Base-by-base conservation (phyloP, 2,797 vertebrate species). In the Anguilla marmorata region DNA sequence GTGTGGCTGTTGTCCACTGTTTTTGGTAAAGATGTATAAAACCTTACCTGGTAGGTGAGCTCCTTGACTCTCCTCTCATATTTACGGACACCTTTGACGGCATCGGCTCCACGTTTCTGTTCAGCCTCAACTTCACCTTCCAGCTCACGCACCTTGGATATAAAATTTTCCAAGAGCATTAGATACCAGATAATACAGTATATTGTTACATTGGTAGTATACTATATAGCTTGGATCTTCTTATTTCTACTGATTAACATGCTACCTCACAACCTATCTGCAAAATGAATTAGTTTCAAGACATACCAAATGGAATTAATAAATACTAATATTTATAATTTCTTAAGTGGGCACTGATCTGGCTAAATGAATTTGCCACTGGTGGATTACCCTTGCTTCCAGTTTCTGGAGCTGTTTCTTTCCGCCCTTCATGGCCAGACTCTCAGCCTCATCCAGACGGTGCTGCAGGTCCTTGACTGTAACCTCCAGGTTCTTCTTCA, bases 401-500 rank as follows among this genome's bases (percentile, higher is more conserved):
- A 96, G 91, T 76, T 95, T 96, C 92, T 96, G 95, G 88, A 96
- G 93, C 87, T 96, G 95, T 90, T 96, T 96, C 93, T 94, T 96
- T 86, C 95, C 95, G 0, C 96, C 86, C 86, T 87, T 87, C 79
- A 87, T 84, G 45, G 86, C 86, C 86, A 87, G 80, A 27, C 54
- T 87, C 74, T 76, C 74, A 41, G 74, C 74, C 37, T 76, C 74
- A 76, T 76, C 74, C 74, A 76, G 74, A 76, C 74, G 74, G 74
- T 76, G 74, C 74, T 76, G 74, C 74, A 87, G 86, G 86, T 87
- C 86, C 56, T 87, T 87, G 52, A 87, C 86, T 83, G 86, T 87
- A 48, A 66, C 8, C 60, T 66, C 60, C 60, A 66, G 60, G 60
- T 66, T 66, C 60, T 66, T 76, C 74, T 76, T 76, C 74, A 76